A percentile compares a stretch with the other conserved stretches of the same genome.
Evolutionary conservation across 2,797 vertebrate genomes (phyloP).

Genomic region (Acipenser oxyrinchus): DNA sequence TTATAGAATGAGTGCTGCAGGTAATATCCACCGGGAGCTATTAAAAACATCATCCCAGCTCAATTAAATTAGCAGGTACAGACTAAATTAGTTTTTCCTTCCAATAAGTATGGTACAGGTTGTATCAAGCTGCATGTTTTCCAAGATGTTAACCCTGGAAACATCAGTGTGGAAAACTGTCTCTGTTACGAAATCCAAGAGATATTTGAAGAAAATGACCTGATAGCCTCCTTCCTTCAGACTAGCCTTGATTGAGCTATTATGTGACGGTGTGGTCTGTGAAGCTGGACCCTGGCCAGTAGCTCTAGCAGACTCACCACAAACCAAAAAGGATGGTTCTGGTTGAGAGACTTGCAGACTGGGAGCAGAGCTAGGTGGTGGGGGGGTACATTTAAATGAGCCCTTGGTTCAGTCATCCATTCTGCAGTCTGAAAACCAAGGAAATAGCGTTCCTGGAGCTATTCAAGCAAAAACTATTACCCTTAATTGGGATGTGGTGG

Average conservation of each 20-base stretch:
- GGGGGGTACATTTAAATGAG: background rate
- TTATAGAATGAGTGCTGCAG: too few species aligned
- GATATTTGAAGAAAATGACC: background rate
- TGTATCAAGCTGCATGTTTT: too few species aligned
- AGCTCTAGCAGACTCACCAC: background rate
- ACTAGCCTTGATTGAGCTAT: background rate
- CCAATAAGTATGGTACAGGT: too few species aligned
- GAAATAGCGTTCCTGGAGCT: background rate
- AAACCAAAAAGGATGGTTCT: background rate
- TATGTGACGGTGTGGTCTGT: background rate
- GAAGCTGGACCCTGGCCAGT: background rate
- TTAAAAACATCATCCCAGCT: too few species aligned
- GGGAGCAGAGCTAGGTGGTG: background rate
- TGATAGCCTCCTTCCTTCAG: background rate
- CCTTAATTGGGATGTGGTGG: background rate
- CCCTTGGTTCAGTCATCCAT: background rate
- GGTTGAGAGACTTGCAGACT: background rate
- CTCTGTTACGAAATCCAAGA: background rate
- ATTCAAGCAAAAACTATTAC: conserved; percentile 1
- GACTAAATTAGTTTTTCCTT: too few species aligned
- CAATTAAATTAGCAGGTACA: too few species aligned
- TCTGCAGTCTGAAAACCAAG: background rate
- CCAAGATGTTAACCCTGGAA: too few species aligned
- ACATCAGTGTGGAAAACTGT: too few species aligned
- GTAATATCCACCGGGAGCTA: too few species aligned